These are phyloP conservation scores for Helarctos malayanus DNA, from an alignment of 2,797 vertebrate genomes.

Conservation along the genomic window DNA sequence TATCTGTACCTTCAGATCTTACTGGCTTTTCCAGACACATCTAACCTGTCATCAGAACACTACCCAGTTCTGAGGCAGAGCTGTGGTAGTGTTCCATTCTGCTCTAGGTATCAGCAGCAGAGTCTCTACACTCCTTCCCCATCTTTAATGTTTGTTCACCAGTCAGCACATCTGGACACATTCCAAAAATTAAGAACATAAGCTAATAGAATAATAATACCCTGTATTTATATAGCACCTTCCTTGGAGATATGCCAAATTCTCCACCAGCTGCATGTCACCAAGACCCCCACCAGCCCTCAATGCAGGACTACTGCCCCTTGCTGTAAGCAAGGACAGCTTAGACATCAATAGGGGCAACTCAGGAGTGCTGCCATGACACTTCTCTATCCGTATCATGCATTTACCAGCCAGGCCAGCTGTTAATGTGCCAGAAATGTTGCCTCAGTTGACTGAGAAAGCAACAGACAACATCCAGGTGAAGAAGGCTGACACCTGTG, in stretches of 20 bases:
- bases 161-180: not conserved
- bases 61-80: not conserved
- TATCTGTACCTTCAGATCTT: not conserved
- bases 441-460: not conserved
- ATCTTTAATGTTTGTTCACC: slow-evolving; percentile 17
- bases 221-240: slow-evolving; percentile 25
- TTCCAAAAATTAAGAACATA: slow-evolving; percentile 54
- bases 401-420: not conserved
- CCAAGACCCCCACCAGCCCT: not conserved
- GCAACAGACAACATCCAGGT: not conserved
- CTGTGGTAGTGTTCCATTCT: not conserved
- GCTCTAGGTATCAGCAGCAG: not conserved
- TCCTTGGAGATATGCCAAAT: slow-evolving; percentile 45
- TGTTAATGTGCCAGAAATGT: not conserved
- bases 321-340: not conserved
- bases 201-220: slow-evolving; percentile 25
- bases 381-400: not conserved
- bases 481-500: not conserved
- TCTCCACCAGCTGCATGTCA: not conserved
- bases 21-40: not conserved
- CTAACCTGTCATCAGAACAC: not conserved
- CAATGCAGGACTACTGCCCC: not conserved
- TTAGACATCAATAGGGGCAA: not conserved
- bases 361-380: not conserved
- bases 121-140: not conserved